A percentile compares a stretch with the other conserved stretches of the same genome.
Conservation (phyloP, 2,888 invertebrate species). For the Leucoma salicis region DNA sequence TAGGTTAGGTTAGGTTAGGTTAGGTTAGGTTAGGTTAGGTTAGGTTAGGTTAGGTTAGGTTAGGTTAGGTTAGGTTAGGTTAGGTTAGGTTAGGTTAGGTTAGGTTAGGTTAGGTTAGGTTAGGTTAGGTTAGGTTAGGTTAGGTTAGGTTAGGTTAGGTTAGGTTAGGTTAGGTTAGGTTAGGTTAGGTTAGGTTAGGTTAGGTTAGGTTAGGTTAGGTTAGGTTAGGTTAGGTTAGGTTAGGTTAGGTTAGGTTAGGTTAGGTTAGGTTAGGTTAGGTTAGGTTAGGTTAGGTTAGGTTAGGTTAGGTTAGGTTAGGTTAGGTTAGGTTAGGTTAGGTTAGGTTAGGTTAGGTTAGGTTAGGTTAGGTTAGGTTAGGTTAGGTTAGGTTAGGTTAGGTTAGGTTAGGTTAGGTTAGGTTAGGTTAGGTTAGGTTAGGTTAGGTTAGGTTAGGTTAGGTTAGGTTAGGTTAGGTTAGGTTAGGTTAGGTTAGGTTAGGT, state of each 20-base stretch:
- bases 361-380: conserved; percentile 24
- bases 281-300: conserved; percentile 14
- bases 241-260: conserved; percentile 16
- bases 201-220: conserved; percentile 21
- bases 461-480: conserved; percentile 28
- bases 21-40: conserved; percentile 16
- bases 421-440: conserved; percentile 30
- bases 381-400: conserved; percentile 34
- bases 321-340: conserved; percentile 22
- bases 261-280: conserved; percentile 11
- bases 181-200: conserved; percentile 30
- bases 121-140: conserved; percentile 32
- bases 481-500: conserved; percentile 25
- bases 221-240: conserved; percentile 29
- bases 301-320: conserved; percentile 25
- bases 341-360: conserved; percentile 22
- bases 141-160: conserved; percentile 27
- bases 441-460: conserved; percentile 29
- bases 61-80: conserved; percentile 16
- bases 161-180: conserved; percentile 29
- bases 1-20: conserved; percentile 15
- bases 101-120: conserved; percentile 26
- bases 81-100: conserved; percentile 25
- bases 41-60: conserved; percentile 28
- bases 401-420: conserved; percentile 26